Evolutionary conservation across 2,113 vertebrate genomes (phyloP).

Genomic region (Merops nubicus): DNA sequence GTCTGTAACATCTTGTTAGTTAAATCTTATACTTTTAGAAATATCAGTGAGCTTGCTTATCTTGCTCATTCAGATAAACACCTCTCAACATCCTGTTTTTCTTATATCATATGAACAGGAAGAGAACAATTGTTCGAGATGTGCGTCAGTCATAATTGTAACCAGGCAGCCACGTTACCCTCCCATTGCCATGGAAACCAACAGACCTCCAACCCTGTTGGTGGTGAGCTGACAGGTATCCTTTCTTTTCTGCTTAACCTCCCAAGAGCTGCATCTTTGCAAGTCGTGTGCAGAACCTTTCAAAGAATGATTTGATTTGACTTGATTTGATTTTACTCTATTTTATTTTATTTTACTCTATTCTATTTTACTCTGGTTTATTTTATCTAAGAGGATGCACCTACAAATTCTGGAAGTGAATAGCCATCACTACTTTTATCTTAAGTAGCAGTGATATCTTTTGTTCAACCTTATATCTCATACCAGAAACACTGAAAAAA

Average conservation of each 20-base stretch:
- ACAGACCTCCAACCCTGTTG: neutral
- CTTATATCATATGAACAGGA: conserved; percentile 69
- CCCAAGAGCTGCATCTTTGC: neutral
- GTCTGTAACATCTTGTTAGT: neutral
- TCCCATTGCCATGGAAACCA: conserved; percentile 34
- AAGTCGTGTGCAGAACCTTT: neutral
- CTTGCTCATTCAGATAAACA: conserved; percentile 60
- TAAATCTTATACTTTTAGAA: neutral
- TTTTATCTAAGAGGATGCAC: neutral
- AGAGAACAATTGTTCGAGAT: conserved; percentile 64
- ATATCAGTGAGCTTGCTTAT: conserved; percentile 45
- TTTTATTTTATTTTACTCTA: neutral
- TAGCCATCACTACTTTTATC: neutral
- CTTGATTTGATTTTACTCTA: neutral
- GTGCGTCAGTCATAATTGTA: conserved; percentile 63
- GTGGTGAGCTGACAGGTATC: conserved; percentile 10
- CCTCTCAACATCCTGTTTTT: conserved; percentile 73
- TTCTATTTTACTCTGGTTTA: too few relatives aligned
- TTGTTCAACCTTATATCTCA: neutral
- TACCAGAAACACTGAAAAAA: neutral
- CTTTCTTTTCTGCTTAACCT: neutral
- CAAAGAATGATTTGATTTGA: neutral
- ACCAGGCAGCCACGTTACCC: conserved; percentile 29
- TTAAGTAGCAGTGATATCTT: neutral
- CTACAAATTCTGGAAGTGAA: neutral